A percentile compares a stretch with the other conserved stretches of the same genome.
phyloP scores from a whole-genome alignment of 2,797 vertebrate genomes.

The Odontamblyopus rebecca region DNA sequence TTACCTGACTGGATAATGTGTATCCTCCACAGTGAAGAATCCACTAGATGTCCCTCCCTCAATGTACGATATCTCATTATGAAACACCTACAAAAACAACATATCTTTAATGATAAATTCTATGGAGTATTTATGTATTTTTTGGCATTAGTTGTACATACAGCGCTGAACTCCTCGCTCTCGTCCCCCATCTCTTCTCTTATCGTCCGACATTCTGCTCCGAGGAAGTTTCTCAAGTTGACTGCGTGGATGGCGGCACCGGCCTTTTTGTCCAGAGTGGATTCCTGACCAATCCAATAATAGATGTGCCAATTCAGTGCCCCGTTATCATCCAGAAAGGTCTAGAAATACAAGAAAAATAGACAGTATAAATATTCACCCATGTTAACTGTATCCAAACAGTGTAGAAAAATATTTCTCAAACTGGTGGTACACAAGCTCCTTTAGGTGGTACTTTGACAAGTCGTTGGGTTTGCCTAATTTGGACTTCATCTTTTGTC shows the following conservation, averaged over 20 bases:
- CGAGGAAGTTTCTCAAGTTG: slow-evolving; percentile 94
- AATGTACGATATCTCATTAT: slow-evolving; percentile 93
- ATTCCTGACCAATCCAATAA: slow-evolving; percentile 97
- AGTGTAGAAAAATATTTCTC: too few species aligned
- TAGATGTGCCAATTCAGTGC: slow-evolving; percentile 92
- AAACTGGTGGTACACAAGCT: too few species aligned
- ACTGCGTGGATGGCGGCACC: slow-evolving; percentile 94
- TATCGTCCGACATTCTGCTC: slow-evolving; percentile 89
- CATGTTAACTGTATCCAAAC: neutral
- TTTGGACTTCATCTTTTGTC: too few species aligned
- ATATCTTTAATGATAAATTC: neutral
- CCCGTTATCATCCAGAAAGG: slow-evolving; percentile 89
- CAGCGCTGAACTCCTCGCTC: slow-evolving; percentile 93
- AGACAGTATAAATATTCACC: neutral
- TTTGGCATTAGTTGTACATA: slow-evolving; percentile 54
- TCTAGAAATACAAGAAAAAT: slow-evolving; percentile 67
- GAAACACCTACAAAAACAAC: slow-evolving; percentile 83
- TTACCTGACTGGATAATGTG: slow-evolving; percentile 84
- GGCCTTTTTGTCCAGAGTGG: slow-evolving; percentile 96
- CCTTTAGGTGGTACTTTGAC: too few species aligned
- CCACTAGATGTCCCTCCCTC: slow-evolving; percentile 95
- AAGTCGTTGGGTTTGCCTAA: too few species aligned
- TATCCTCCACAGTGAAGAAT: slow-evolving; percentile 95
- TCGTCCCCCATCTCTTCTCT: slow-evolving; percentile 98
- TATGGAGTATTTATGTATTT: neutral